Evolutionary conservation across 2,113 vertebrate genomes (phyloP), one percentile per base, ranked within the genome.

Genomic region (Rhea americana): DNA sequence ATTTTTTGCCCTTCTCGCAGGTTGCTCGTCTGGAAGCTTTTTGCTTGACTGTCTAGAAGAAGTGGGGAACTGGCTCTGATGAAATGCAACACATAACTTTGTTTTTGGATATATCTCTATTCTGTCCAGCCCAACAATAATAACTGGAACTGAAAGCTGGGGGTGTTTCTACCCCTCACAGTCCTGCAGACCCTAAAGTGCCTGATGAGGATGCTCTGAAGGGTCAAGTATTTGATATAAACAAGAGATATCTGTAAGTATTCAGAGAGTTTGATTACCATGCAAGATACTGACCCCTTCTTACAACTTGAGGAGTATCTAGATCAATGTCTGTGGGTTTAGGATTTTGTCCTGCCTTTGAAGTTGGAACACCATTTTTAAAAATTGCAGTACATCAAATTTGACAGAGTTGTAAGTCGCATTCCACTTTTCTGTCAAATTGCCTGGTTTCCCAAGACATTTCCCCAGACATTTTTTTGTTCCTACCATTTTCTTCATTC

Each of bases 1-100:
- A 0, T 35, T 18, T 41, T 6, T 58, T 74, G 2, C 0, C 1
- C 9, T 61, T 4, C 10, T 39, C 74, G 16, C 14, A 32, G 26
- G 5, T 72, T 55, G 45, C 18, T 37, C 53, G 10, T 22, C 3
- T 30, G 2, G 47, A 35, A 18, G 6, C 10, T 28, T 87, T 16
- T 35, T 0, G 1, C 1, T 21, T 51, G 65, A 18, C 25, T 11
- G 16, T 13, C 8, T 58, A 41, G 24, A 41, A 66, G 28, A 28
- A 45, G 30, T 1, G 7, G 53, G 25, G 61, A 16, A 39, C 76
- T 17, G 19, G 68, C 15, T 43, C 47, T 0, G 0, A 1, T 65
- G n/a, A 85, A 84, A 39, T 0, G 2, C 28, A 45, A 30, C 67
- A 22, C 4, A 0, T 25, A 3, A 30, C 2, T 1, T 3, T 11